Base-by-base conservation (phyloP, 2,113 vertebrate genomes). In the Nannospalax galili region DNA sequence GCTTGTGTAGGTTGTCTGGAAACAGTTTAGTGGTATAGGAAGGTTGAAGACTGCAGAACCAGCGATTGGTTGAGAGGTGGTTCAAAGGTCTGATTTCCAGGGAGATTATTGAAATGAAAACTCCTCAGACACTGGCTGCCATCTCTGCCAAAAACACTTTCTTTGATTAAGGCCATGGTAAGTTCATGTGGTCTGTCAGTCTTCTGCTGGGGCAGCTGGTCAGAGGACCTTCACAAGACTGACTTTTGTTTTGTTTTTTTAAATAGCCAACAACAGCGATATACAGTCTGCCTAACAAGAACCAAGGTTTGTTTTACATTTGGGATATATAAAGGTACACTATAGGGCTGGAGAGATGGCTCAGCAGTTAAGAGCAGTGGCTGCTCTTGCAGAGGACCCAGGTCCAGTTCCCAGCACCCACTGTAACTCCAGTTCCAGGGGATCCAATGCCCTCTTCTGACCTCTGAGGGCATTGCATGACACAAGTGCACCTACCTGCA, bases 281-380 rank as follows among this genome's bases (percentile, higher is more conserved):
- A 17, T 37, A 32, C 0, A 69, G 22, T 75, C 60, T 88, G 60
- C 77, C 48, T 89, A 86, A 15, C 0, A 16, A 90, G 32, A 35
- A 7, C 52, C 37, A 85, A 70, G 11, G 28, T 64, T 86, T 70
- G 56, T 93, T 97, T 87, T 42, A 92, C 4, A 86, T 87, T 7
- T 12, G 3, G 20, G 37, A 8, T n/a, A 58, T 69, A 69, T 77
- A 48, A 56, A 56, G 90, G 42, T 70, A n/a, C 37, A n/a, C 8
- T 28, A 19, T 30, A 78, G 45, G 75, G n/a, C n/a, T n/a, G n/a
- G n/a, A n/a, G n/a, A n/a, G n/a, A n/a, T n/a, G n/a, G n/a, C n/a
- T n/a, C n/a, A n/a, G n/a, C n/a, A n/a, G n/a, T n/a, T n/a, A n/a
- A n/a, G n/a, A n/a, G n/a, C n/a, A n/a, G n/a, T n/a, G n/a, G n/a